A percentile compares a stretch with the other conserved stretches of the same genome.
These are phyloP conservation scores for Cladopsammia gracilis DNA, from an alignment of 64 coral and sea anemone species.

Conservation along the genomic window DNA sequence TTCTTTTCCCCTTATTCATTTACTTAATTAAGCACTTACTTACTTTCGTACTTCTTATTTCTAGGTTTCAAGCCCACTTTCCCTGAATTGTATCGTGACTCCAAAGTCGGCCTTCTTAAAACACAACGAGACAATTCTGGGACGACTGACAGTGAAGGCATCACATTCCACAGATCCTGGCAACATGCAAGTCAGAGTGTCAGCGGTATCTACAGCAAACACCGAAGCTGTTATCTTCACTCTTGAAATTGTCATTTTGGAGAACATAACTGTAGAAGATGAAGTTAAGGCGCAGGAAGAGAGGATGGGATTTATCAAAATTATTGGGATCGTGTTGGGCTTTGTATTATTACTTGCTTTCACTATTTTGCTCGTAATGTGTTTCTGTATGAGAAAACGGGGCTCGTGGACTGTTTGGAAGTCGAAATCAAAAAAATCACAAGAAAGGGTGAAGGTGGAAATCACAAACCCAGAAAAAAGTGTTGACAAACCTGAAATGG, in stretches of 20 bases:
- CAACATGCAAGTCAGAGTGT: conserved; percentile 1
- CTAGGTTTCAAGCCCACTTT: neutral
- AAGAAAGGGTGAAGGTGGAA: neutral
- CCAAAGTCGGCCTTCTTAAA: neutral
- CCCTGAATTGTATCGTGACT: neutral
- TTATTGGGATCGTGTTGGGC: neutral
- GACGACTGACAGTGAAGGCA: neutral
- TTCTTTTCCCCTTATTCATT: too few relatives aligned
- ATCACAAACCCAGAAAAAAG: neutral
- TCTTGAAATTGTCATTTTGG: neutral
- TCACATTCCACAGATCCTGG: neutral
- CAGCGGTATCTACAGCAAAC: neutral
- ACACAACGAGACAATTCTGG: neutral
- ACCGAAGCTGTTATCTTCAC: neutral
- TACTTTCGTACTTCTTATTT: too few relatives aligned
- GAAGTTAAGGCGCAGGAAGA: neutral
- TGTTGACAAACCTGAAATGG: conserved; percentile 14
- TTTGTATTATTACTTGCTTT: conserved; percentile 2
- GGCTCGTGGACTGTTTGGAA: conserved; percentile 43
- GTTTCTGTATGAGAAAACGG: conserved; percentile 9
- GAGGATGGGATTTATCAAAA: neutral
- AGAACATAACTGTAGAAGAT: neutral
- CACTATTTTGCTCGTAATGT: neutral
- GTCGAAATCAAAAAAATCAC: neutral
- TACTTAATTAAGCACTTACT: too few relatives aligned